Base-by-base conservation (phyloP, 2,888 invertebrate species). In the Brenthis ino region DNA sequence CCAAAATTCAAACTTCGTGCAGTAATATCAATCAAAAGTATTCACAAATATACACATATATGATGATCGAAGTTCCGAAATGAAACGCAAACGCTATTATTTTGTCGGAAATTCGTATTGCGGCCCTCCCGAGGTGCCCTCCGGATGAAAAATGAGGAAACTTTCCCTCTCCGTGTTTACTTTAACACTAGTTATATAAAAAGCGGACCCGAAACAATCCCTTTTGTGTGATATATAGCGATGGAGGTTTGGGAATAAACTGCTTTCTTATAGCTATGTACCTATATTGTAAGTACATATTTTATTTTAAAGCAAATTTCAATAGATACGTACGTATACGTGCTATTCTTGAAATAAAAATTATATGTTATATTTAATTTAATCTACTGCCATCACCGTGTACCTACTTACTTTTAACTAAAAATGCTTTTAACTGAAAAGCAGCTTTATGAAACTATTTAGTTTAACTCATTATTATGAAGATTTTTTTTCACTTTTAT, bases 101-200 rank as follows among this genome's bases (percentile, higher is more conserved):
- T 74, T 73, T 79, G 81, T 84, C 81, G 85, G 86, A 89, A 88
- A 89, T 87, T 89, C 83, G 84, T 86, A 82, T 80, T 77, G 78
- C 80, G 80, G 77, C 85, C 82, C 85, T 80, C 74, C 76, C 75
- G 79, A 79, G 82, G 84, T 83, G 82, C 84, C 81, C 82, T 78
- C 72, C 81, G 85, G 82, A 85, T 88, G 88, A 88, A 88, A 89
- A 89, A 89, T 87, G 89, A 83, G 86, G 77, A 85, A 90, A 90
- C 82, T 91, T 91, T 89, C 87, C 90, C 89, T 88, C 84, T 82
- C 79, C 65, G 69, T 73, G 88, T 91, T 91, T 91, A 89, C 88
- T 87, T 86, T 87, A 84, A 80, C 85, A 89, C 86, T 90, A 90
- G 86, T 88, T 85, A 87, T 83, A 83, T 83, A 85, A 85, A 77